Evolutionary conservation across 2,888 invertebrate genomes (phyloP), one percentile per base, ranked within the genome.

Genomic region (Thymelicus lineola): DNA sequence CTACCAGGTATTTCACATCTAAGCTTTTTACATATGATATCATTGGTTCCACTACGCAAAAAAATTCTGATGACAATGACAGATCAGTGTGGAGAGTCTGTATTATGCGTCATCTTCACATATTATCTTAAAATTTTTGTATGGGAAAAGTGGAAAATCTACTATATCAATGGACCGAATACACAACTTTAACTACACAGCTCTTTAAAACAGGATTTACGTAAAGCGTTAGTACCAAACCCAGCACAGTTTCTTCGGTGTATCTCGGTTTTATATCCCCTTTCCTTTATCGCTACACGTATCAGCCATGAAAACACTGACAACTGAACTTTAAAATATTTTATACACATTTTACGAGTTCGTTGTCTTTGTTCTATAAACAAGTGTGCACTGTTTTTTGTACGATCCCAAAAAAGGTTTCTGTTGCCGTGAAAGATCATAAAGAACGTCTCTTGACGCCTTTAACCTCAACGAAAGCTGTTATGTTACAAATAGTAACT

Each of bases 311-410:
- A 72, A 73, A 69, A 69, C 61, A 69, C 67, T 72, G 69, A 70
- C 76, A 79, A 80, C 78, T 80, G 79, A 77, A 77, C 74, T 78
- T 76, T 74, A 73, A 74, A 76, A 80, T 71, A 82, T 83, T 87
- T 87, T 80, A 87, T 80, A 83, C 76, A 73, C 76, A 75, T 89
- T 93, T 93, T 88, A 93, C 86, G 93, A 90, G 93, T 90, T 91
- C 91, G 83, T 91, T 92, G 92, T 92, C 91, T 88, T 86, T 88
- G 84, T 83, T 82, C 80, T 80, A 80, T 89, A 88, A 89, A 92
- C 87, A 83, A 77, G 72, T 73, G 75, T 74, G 65, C 38, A 85
- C 84, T 87, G 86, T 87, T 86, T 86, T 86, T 82, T 85, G 81
- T 83, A 78, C 79, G 76, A 80, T 75, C 77, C 75, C 80, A 76